phyloP scores from a whole-genome alignment of 2,797 vertebrate species.

The Champsocephalus gunnari region DNA sequence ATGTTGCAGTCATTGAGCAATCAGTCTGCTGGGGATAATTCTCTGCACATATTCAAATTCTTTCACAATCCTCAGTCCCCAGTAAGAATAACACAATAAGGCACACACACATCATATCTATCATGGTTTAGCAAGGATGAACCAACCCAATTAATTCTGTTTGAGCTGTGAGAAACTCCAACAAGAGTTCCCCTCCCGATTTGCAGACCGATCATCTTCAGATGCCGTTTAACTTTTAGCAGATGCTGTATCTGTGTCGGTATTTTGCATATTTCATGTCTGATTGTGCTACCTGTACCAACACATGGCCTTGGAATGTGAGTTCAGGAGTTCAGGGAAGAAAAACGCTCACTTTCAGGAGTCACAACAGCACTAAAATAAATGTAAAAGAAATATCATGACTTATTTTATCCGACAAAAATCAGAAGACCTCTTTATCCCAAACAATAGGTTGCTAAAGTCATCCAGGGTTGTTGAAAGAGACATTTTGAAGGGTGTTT shows the following conservation, averaged over 20 bases:
- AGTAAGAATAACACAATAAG: not conserved
- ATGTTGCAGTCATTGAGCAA: not conserved
- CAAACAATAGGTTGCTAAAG: slow-evolving; percentile 19
- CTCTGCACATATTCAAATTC: too few species aligned
- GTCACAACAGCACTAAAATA: not conserved
- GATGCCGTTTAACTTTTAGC: not conserved
- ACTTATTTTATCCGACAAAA: not conserved
- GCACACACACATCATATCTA: not conserved
- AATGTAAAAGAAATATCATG: too few species aligned
- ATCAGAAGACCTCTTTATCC: not conserved
- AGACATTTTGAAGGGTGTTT: slow-evolving; percentile 13
- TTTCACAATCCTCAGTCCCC: too few species aligned
- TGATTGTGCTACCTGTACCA: slow-evolving; percentile 1
- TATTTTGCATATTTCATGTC: slow-evolving; percentile 25
- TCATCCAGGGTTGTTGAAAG: slow-evolving; percentile 1
- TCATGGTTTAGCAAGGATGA: not conserved
- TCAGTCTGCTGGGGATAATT: too few species aligned
- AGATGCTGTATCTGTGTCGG: not conserved
- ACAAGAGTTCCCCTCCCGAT: slow-evolving; percentile 9
- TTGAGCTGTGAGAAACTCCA: slow-evolving; percentile 11
- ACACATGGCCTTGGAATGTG: not conserved
- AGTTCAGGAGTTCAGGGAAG: not conserved
- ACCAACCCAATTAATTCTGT: slow-evolving; percentile 11
- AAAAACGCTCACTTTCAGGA: not conserved
- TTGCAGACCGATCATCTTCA: slow-evolving; percentile 4